Conservation (phyloP, 2,888 invertebrate species). For the Microdon myrmicae region DNA sequence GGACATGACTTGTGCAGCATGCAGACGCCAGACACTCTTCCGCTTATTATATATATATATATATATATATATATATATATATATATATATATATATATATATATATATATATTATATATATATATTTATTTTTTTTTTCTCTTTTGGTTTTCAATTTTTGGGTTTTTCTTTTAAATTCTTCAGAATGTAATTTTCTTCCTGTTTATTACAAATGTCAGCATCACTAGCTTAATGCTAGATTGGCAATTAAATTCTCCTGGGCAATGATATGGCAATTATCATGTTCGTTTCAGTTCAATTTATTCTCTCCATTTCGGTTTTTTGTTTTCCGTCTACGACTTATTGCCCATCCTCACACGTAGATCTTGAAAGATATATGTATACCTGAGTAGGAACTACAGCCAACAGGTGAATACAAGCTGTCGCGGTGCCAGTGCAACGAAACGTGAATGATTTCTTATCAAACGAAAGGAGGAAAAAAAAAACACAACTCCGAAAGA, state of each 20-base stretch:
- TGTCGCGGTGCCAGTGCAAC: slow-evolving; percentile 53
- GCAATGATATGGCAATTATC: slow-evolving; percentile 50
- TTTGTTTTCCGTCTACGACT: slow-evolving; percentile 4
- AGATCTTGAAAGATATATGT: slow-evolving; percentile 42
- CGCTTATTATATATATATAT: slow-evolving; percentile 2
- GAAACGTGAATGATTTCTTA: slow-evolving; percentile 54
- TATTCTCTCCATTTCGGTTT: slow-evolving; percentile 28
- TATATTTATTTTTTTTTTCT: no score
- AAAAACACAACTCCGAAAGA: neutral
- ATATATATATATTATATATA: slow-evolving; percentile 13
- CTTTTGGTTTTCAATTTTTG: no score
- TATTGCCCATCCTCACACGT: neutral
- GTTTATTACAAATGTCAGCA: no score
- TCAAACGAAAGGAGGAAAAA: slow-evolving; percentile 18
- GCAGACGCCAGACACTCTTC: slow-evolving; percentile 60
- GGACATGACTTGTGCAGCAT: slow-evolving; percentile 59
- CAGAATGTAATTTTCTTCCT: no score
- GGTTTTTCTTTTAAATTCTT: no score
- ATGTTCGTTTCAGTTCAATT: slow-evolving; percentile 37
- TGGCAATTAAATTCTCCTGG: slow-evolving; percentile 47
- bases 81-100: slow-evolving; percentile 1
- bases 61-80: slow-evolving; percentile 6
- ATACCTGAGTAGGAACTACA: slow-evolving; percentile 39
- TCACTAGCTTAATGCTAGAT: no score
- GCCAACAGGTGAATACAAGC: slow-evolving; percentile 50